Base-by-base conservation (phyloP, 2,113 vertebrate genomes). In the Scolopax mira region DNA sequence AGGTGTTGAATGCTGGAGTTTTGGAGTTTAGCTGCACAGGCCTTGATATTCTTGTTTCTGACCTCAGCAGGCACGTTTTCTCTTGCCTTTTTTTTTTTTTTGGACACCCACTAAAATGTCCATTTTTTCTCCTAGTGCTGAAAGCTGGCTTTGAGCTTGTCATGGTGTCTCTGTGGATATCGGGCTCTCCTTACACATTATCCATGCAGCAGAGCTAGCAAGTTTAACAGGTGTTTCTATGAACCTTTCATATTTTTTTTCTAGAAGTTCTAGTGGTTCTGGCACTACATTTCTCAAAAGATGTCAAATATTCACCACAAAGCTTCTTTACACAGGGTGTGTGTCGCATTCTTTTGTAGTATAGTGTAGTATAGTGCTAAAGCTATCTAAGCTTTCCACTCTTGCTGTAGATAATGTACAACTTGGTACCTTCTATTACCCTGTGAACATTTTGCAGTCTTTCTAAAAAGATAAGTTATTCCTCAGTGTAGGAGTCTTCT, bases 61-160 rank as follows among this genome's bases (percentile, higher is more conserved):
- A 39, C 15, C n/a, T 79, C 28, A 39, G 15, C 13, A 72, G 60
- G 28, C 55, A 48, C 8, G 15, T 74, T 65, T 91, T 84, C 31
- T 66, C 23, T 74, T 60, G 11, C 22, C 15, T 77, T 69, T 69
- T 75, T 54, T 69, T 69, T 75, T 54, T 84, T 89, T 67, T 49
- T 66, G 17, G 11, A 73, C 2, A 4, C 3, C 17, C 24, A 22
- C 33, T 55, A 27, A 52, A 23, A 37, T 44, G 6, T 51, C 27
- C 1, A 3, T 44, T 79, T 71, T n/a, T 44, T 1, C 0, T 2
- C n/a, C 3, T n/a, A 1, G 18, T 42, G 10, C 35, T 71, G 44
- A 82, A 75, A 91, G 22, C 33, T 88, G 52, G 6, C 44, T 91
- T 89, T 88, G n/a, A 70, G 33, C 22, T 18, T 88, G 7, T 51